phyloP scores from a whole-genome alignment of 64 coral and sea anemone genomes.

The Montipora cactus region DNA sequence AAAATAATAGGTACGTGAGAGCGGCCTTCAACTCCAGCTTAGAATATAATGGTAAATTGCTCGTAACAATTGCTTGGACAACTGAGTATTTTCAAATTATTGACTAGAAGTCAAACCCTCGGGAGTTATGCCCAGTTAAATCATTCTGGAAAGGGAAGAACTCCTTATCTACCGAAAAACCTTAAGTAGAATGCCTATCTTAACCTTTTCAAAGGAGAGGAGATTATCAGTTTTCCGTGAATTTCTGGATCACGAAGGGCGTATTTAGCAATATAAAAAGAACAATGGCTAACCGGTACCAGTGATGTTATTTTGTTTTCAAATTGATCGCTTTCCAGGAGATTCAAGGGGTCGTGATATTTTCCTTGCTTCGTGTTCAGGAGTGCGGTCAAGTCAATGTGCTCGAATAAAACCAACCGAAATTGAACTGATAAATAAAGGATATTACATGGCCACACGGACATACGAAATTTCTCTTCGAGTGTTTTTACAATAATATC shows the following conservation, averaged over 20 bases:
- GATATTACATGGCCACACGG: too few relatives aligned
- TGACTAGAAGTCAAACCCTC: too few relatives aligned
- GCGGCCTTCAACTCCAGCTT: background rate
- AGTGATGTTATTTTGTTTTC: background rate
- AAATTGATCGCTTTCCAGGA: background rate
- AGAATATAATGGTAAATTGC: background rate
- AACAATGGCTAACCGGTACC: constrained; percentile 14
- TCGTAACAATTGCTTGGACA: background rate
- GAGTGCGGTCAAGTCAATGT: background rate
- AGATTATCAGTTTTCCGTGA: background rate
- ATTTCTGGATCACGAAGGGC: background rate
- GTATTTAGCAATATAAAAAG: background rate
- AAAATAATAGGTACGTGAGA: background rate
- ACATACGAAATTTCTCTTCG: too few relatives aligned
- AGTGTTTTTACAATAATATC: too few relatives aligned
- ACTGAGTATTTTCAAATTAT: background rate
- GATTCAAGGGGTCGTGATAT: background rate
- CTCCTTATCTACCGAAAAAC: too few relatives aligned
- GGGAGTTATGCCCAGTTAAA: too few relatives aligned
- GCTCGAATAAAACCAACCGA: too few relatives aligned
- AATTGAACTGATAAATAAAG: too few relatives aligned
- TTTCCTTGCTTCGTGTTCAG: background rate
- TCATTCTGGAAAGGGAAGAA: too few relatives aligned
- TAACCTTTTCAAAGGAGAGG: too few relatives aligned
- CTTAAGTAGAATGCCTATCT: background rate